Evolutionary conservation across 2,113 vertebrate genomes (phyloP), one percentile per base, ranked within the genome.

Genomic region (Gymnogyps californianus): DNA sequence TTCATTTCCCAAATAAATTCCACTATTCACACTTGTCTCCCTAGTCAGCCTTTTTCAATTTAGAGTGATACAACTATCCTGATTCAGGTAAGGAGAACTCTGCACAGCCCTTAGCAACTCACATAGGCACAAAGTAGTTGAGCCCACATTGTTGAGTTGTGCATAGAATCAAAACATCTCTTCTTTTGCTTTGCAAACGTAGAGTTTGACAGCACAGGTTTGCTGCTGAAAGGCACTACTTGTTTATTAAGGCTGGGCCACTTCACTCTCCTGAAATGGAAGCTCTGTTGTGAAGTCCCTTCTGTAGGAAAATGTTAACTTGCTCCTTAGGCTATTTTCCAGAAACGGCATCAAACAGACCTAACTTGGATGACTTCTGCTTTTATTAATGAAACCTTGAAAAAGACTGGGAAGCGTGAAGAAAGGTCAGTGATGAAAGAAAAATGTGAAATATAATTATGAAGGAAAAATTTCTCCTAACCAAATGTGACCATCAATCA

Each of bases 401-500:
- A 86, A 95, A 80, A 71, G 22, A 84, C 38, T 67, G n/a, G 47
- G 52, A 74, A 95, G 26, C 71, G 75, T 91, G 44, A 75, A 93
- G 81, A 96, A 96, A 96, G 65, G 72, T 89, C 72, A 91, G 25
- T 13, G 24, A 78, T 75, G 59, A 83, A 93, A 95, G 55, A 94
- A 88, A 91, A 92, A 77, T 54, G 44, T 74, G 49, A 86, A 94
- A 49, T 52, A 79, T 55, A 71, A 79, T 96, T 96, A 80, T 26
- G 38, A 74, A 1, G 5, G 25, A 93, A 93, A 94, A 93, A 76
- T 36, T 49, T 81, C 31, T 93, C 19, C 61, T 71, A 42, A 71
- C 7, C 26, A 62, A 85, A 70, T 77, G 58, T 66, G 46, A 32
- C 36, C 13, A 70, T 91, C 54, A 59, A 24, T 93, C 82, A 88